Evolutionary conservation across 2,888 invertebrate species (phyloP).

Genomic region (Eupithecia exiguata): DNA sequence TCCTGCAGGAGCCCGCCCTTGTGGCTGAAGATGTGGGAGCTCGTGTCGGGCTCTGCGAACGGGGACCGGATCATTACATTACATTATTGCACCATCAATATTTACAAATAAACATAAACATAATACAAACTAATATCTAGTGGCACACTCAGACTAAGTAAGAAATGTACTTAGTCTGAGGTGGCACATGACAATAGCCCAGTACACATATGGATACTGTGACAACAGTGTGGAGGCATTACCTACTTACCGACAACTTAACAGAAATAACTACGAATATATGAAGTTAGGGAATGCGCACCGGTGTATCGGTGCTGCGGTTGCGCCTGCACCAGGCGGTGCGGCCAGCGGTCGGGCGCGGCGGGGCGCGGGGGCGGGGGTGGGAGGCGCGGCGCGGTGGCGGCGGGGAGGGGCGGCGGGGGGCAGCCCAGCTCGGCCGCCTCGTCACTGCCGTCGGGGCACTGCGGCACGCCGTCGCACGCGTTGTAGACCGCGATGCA

Average conservation of each 20-base stretch:
- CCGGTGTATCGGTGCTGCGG: constrained; percentile 60
- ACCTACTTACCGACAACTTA: background rate
- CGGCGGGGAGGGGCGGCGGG: constrained; percentile 64
- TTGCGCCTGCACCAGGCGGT: constrained; percentile 75
- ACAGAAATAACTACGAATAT: background rate
- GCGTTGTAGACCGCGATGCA: constrained; percentile 98
- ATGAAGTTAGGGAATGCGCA: background rate
- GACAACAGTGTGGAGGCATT: too few species aligned
- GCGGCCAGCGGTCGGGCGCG: constrained; percentile 68
- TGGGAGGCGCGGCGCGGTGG: constrained; percentile 34
- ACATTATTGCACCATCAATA: too few species aligned
- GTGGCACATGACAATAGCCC: too few species aligned
- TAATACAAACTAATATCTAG: too few species aligned
- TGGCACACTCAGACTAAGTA: too few species aligned
- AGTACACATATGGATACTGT: too few species aligned
- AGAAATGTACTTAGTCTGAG: too few species aligned
- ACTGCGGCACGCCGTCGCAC: constrained; percentile 96
- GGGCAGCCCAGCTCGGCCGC: constrained; percentile 92
- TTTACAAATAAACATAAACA: too few species aligned
- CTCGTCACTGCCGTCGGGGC: constrained; percentile 96
- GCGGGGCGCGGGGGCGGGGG: constrained; percentile 36
- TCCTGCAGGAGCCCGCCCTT: constrained; percentile 86
- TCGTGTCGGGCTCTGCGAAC: constrained; percentile 20
- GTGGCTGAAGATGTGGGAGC: constrained; percentile 88
- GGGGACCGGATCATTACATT: background rate